Evolutionary conservation across 2,797 vertebrate genomes (phyloP).

Genomic region (Gallirallus australis): DNA sequence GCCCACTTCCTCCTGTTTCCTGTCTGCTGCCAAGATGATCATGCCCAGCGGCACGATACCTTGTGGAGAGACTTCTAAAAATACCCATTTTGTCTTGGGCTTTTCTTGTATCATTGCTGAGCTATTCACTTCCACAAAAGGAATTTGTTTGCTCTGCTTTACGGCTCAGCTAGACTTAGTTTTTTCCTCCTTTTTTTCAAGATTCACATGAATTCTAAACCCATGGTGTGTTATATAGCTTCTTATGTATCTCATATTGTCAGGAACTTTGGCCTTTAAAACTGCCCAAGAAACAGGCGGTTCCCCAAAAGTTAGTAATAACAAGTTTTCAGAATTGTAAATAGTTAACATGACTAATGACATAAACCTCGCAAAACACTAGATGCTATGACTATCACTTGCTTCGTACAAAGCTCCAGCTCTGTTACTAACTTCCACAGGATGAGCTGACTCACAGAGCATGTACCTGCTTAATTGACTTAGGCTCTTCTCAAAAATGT

Average conservation of each 20-base stretch:
- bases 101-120: neutral
- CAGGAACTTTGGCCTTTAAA: neutral
- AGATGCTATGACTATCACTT: neutral
- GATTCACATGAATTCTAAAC: neutral
- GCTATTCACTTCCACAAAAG: neutral
- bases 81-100: neutral
- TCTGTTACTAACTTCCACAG: neutral
- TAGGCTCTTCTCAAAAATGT: neutral
- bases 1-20: neutral
- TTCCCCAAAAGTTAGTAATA: neutral
- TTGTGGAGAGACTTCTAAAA: conserved; percentile 3
- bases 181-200: neutral
- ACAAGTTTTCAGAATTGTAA: neutral
- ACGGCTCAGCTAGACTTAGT: neutral
- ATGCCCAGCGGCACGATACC: rapidly evolving
- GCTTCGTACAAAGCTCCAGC: neutral
- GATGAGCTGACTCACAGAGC: neutral
- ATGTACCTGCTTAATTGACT: neutral
- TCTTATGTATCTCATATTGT: neutral
- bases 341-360: neutral
- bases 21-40: neutral
- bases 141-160: neutral
- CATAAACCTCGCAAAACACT: neutral
- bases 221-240: neutral
- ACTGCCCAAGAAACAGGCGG: neutral